These are phyloP conservation scores for Chydorus sphaericus DNA, from an alignment of 2,888 invertebrate species.

Conservation along the genomic window DNA sequence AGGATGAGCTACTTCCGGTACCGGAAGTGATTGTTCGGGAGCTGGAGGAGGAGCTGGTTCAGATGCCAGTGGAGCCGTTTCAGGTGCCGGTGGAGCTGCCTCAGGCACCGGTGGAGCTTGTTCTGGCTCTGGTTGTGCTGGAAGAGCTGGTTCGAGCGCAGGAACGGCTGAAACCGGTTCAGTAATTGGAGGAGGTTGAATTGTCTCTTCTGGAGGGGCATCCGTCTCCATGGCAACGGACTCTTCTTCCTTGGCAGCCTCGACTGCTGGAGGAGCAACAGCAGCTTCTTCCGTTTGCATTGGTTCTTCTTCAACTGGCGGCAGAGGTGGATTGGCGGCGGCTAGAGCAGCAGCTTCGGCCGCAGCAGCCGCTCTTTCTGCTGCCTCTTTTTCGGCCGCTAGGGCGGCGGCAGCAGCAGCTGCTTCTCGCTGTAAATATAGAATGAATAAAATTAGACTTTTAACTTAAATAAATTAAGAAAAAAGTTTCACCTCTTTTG, in stretches of 20 bases:
- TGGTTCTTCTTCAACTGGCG: not conserved
- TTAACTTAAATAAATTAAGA: conserved; percentile 36
- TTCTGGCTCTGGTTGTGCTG: too few species aligned
- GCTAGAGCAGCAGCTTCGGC: not conserved
- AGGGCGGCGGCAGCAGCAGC: not conserved
- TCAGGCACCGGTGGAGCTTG: not conserved
- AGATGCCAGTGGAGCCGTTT: not conserved
- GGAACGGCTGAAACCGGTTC: too few species aligned
- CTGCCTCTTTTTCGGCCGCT: not conserved
- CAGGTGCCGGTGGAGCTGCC: not conserved
- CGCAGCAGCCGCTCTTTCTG: not conserved
- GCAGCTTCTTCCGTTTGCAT: not conserved
- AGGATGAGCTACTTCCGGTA: not conserved
- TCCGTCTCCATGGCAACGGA: conserved; percentile 5
- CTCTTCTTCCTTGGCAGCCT: not conserved
- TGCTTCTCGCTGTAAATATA: not conserved
- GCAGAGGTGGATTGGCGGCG: too few species aligned
- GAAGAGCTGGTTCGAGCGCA: too few species aligned
- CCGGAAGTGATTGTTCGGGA: not conserved
- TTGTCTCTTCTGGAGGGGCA: not conserved
- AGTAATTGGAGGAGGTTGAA: not conserved
- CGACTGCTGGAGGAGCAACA: not conserved
- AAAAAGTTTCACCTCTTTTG: not conserved
- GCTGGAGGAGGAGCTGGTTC: not conserved
- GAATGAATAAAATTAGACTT: not conserved